Conservation (phyloP, 2,113 vertebrate species). For the Chloebia gouldiae region DNA sequence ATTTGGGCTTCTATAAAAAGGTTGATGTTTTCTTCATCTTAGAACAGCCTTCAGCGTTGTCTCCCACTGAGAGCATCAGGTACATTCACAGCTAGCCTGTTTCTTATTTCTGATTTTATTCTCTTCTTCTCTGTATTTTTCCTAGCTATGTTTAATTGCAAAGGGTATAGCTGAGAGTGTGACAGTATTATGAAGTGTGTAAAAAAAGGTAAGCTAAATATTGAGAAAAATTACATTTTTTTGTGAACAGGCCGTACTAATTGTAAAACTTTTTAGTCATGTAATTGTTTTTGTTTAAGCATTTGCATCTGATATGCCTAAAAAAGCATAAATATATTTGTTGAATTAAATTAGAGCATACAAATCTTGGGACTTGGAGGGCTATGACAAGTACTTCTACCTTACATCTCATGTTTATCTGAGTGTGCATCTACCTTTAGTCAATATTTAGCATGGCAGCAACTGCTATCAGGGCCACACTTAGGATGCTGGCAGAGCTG, state of each 20-base stretch:
- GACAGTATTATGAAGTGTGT: not conserved
- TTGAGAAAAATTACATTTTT: not conserved
- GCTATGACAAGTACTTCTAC: not conserved
- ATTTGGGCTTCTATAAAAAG: not conserved
- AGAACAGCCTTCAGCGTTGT: not conserved
- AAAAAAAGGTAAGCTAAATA: not conserved
- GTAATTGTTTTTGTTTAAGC: not conserved
- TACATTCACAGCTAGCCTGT: not conserved
- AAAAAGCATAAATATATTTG: conserved; percentile 15
- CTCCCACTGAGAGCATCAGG: not conserved
- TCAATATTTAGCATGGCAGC: not conserved
- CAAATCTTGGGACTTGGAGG: not conserved
- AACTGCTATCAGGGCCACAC: not conserved
- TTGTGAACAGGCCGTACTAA: not conserved
- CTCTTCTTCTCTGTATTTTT: not conserved
- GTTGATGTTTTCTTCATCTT: not conserved
- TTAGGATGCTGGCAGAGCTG: not conserved
- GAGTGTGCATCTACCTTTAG: not conserved
- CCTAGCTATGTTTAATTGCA: not conserved
- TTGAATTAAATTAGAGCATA: not conserved
- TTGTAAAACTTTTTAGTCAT: not conserved
- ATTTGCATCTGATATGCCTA: not conserved
- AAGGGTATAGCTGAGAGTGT: not conserved
- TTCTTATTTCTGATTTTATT: not conserved
- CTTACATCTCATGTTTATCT: not conserved